Evolutionary conservation across 2,797 vertebrate species (phyloP).

Genomic region (Periparus ater): DNA sequence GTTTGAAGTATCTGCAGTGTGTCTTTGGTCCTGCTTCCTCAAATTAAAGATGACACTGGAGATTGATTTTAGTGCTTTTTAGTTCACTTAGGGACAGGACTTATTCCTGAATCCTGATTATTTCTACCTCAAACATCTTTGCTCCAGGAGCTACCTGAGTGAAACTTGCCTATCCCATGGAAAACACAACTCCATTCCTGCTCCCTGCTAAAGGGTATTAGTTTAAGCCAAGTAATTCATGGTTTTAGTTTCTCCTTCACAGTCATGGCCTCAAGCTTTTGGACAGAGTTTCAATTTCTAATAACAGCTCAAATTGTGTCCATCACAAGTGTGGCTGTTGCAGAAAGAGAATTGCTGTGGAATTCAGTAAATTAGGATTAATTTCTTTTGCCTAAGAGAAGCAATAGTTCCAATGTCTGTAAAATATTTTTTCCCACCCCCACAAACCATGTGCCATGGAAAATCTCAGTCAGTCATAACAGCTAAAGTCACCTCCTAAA

Average conservation of each 20-base stretch:
- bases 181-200: background rate
- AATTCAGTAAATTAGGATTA: conserved; percentile 8
- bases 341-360: conserved; percentile 4
- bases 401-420: background rate
- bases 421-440: background rate
- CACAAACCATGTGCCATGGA: background rate
- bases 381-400: conserved; percentile 18
- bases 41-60: background rate
- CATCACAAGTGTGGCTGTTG: background rate
- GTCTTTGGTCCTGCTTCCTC: background rate
- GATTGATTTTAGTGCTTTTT: background rate
- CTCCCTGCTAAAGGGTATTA: background rate
- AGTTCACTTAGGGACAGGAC: background rate
- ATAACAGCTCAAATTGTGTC: background rate
- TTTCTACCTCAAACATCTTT: background rate
- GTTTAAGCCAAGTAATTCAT: background rate
- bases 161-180: background rate
- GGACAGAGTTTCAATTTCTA: background rate
- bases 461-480: background rate
- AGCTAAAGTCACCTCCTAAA: background rate
- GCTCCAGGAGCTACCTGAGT: background rate
- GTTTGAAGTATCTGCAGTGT: background rate
- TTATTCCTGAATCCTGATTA: background rate
- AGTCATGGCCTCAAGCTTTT: background rate
- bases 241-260: background rate